Evolutionary conservation across 2,888 invertebrate genomes (phyloP).

Genomic region (Hirtodrosophila trivittata): DNA sequence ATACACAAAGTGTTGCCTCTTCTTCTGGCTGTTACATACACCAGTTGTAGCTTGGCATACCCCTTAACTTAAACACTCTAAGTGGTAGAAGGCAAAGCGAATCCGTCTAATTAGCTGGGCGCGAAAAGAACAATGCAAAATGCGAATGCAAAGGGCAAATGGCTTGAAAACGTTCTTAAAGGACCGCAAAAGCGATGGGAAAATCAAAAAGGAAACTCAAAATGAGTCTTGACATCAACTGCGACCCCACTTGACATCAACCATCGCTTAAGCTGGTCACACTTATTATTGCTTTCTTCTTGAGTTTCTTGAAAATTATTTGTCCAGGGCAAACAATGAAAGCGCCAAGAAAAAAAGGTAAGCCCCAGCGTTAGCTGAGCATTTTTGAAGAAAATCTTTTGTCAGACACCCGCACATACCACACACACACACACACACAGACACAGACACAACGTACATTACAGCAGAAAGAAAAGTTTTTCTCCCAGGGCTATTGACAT

Average conservation of each 20-base stretch:
- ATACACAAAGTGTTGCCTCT: too few species aligned
- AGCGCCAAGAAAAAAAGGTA: constrained; percentile 42
- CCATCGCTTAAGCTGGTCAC: constrained; percentile 59
- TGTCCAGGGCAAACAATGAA: constrained; percentile 59
- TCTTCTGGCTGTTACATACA: too few species aligned
- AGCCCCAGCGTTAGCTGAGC: constrained; percentile 27
- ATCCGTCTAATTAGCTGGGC: constrained; percentile 64
- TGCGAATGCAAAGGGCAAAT: constrained; percentile 19
- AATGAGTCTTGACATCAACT: constrained; percentile 4
- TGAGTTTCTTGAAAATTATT: constrained; percentile 72
- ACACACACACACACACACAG: constrained; percentile 13
- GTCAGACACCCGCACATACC: constrained; percentile 20
- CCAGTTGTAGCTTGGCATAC: too few species aligned
- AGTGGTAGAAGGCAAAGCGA: constrained; percentile 22
- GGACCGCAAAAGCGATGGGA: constrained; percentile 52
- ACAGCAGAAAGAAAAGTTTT: constrained; percentile 41
- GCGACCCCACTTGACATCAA: constrained; percentile 72
- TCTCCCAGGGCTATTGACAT: constrained; percentile 70
- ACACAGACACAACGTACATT: constrained; percentile 23
- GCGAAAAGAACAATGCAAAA: constrained; percentile 52
- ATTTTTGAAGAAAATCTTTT: constrained; percentile 27
- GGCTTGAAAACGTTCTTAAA: constrained; percentile 49
- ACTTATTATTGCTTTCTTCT: constrained; percentile 64
- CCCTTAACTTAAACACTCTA: too few species aligned
- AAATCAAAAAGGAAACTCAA: constrained; percentile 54